phyloP scores from a whole-genome alignment of 2,113 vertebrate genomes.

The Arothron firmamentum region DNA sequence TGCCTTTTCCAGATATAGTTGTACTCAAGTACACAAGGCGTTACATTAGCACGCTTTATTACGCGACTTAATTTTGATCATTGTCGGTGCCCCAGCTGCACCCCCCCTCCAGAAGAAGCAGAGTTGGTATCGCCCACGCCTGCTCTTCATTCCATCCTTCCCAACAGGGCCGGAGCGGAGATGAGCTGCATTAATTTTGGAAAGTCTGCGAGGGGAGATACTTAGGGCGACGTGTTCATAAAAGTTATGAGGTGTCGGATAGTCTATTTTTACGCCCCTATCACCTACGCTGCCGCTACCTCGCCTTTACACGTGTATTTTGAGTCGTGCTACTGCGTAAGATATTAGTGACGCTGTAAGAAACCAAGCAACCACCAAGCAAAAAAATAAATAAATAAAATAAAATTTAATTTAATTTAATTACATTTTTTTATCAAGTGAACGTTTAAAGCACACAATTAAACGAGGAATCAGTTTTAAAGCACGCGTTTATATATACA shows the following conservation, averaged over 20 bases:
- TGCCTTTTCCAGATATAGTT: not conserved
- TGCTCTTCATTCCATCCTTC: constrained; percentile 70
- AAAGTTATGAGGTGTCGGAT: constrained; percentile 19
- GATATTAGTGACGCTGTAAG: not conserved
- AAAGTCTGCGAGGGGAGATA: constrained; percentile 27
- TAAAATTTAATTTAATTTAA: too few species aligned
- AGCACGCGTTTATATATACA: too few species aligned
- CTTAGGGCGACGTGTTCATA: constrained; percentile 4
- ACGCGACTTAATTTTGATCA: not conserved
- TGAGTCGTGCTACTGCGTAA: not conserved
- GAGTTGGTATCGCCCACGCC: constrained; percentile 72
- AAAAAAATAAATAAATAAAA: too few species aligned
- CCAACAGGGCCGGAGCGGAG: constrained; percentile 27
- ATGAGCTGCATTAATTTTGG: constrained; percentile 47
- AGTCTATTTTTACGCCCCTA: constrained; percentile 37
- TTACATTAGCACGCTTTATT: not conserved
- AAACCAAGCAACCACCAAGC: not conserved
- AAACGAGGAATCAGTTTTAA: too few species aligned
- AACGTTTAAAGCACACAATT: not conserved
- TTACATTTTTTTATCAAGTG: too few species aligned
- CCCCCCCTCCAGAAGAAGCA: constrained; percentile 26
- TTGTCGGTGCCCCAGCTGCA: fast-evolving
- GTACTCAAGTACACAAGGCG: not conserved
- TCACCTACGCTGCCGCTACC: constrained; percentile 11
- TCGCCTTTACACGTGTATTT: constrained; percentile 5